Evolutionary conservation across 2,888 invertebrate species (phyloP).

Genomic region (Tanaodytes sp.): DNA sequence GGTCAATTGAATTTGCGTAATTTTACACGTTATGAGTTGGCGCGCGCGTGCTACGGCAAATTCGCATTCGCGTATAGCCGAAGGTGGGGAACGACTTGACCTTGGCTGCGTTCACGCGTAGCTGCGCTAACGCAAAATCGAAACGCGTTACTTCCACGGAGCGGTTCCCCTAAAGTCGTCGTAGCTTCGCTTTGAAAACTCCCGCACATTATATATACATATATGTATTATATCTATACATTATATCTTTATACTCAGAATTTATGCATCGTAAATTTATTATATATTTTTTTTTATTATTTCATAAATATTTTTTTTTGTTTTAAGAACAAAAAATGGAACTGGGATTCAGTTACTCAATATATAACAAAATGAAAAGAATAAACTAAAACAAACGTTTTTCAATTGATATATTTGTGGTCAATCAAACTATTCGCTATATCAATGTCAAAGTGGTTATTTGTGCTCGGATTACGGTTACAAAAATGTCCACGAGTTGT

Average conservation of each 20-base stretch:
- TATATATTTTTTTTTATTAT: too few species aligned
- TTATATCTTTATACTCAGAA: neutral
- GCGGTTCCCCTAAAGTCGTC: conserved; percentile 71
- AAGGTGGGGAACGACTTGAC: conserved; percentile 72
- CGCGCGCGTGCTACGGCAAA: conserved; percentile 15
- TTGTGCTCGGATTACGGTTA: too few species aligned
- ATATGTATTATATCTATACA: conserved; percentile 24
- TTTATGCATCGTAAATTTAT: too few species aligned
- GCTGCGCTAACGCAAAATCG: conserved; percentile 73
- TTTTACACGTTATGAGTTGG: conserved; percentile 34
- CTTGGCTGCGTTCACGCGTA: conserved; percentile 74
- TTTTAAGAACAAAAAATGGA: too few species aligned
- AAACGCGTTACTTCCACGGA: conserved; percentile 73
- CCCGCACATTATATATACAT: conserved; percentile 27
- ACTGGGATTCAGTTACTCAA: too few species aligned
- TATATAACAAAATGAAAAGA: too few species aligned
- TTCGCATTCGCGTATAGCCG: conserved; percentile 61
- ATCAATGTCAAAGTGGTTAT: too few species aligned
- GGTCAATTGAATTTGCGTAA: conserved; percentile 39
- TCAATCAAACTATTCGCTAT: too few species aligned
- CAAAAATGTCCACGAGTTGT: too few species aligned
- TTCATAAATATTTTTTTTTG: too few species aligned
- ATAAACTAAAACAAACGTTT: too few species aligned
- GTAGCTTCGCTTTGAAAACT: conserved; percentile 65
- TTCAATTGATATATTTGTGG: too few species aligned